Conservation (phyloP, 2,797 vertebrate species). For the Ctenopoma kingsleyae region DNA sequence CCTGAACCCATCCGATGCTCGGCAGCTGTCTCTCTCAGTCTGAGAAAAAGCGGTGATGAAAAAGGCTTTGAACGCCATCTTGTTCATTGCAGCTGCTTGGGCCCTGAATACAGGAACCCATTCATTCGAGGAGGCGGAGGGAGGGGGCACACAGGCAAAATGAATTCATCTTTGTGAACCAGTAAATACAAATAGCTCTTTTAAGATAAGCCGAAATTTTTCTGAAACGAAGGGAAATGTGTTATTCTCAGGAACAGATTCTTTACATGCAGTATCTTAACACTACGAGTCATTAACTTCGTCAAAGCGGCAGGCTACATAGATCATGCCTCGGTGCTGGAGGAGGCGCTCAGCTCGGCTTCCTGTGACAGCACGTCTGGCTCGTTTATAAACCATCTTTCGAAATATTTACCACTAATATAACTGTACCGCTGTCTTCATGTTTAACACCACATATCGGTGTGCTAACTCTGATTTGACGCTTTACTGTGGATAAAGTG, state of each 20-base stretch:
- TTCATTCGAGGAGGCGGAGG: conserved; percentile 86
- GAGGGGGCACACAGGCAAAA: conserved; percentile 69
- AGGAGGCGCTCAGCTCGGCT: conserved; percentile 57
- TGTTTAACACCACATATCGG: neutral
- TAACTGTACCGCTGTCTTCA: neutral
- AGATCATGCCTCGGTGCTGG: conserved; percentile 39
- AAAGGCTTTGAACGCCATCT: conserved; percentile 95
- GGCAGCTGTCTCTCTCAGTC: conserved; percentile 74
- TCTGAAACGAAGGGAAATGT: conserved; percentile 14
- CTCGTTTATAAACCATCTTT: conserved; percentile 38
- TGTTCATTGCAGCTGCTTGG: conserved; percentile 93
- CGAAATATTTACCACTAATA: conserved; percentile 21
- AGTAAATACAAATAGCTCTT: conserved; percentile 64
- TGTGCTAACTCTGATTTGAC: neutral
- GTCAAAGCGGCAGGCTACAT: conserved; percentile 29
- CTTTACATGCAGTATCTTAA: neutral
- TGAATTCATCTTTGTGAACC: conserved; percentile 75
- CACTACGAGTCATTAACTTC: conserved; percentile 33
- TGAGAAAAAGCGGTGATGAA: conserved; percentile 77
- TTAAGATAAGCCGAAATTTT: conserved; percentile 29
- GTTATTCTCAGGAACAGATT: conserved; percentile 1
- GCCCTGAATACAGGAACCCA: conserved; percentile 92
- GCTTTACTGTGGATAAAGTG: conserved; percentile 30
- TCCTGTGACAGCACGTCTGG: conserved; percentile 61
- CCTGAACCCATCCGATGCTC: conserved; percentile 68